These are phyloP conservation scores for Paratrypauchen microcephalus DNA, from an alignment of 2,797 vertebrate species.

Conservation along the genomic window DNA sequence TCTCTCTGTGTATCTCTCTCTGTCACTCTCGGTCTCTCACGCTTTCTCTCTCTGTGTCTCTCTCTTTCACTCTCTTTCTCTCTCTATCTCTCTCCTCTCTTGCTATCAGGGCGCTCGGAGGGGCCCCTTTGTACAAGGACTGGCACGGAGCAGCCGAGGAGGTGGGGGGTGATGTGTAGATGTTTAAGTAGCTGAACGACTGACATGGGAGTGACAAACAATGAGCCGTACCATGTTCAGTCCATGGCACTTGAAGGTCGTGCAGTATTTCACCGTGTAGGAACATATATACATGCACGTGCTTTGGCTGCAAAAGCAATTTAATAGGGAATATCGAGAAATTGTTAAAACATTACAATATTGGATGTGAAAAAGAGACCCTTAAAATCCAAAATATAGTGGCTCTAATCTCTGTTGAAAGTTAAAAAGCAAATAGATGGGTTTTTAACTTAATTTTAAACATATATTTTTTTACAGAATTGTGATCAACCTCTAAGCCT, in stretches of 20 bases:
- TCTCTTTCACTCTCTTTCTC: background rate
- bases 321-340: too few relatives aligned
- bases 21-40: background rate
- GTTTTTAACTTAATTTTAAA: too few relatives aligned
- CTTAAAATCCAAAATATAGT: too few relatives aligned
- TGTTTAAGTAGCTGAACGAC: conserved; percentile 40
- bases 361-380: too few relatives aligned
- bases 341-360: too few relatives aligned
- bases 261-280: background rate
- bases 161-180: conserved; percentile 33
- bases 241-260: conserved; percentile 20
- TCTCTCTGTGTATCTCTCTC: too few relatives aligned
- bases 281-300: too few relatives aligned
- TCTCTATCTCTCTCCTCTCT: conserved; percentile 24
- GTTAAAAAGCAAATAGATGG: too few relatives aligned
- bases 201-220: conserved; percentile 40
- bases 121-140: conserved; percentile 43
- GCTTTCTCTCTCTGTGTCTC: background rate
- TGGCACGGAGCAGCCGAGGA: conserved; percentile 41
- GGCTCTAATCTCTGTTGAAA: too few relatives aligned
- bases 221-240: conserved; percentile 44
- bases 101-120: conserved; percentile 55
- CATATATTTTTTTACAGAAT: too few relatives aligned
- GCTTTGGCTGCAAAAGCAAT: too few relatives aligned
- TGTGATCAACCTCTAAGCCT: background rate